These are phyloP conservation scores for Hyla sarda DNA, from an alignment of 2,113 vertebrate genomes.

Conservation along the genomic window DNA sequence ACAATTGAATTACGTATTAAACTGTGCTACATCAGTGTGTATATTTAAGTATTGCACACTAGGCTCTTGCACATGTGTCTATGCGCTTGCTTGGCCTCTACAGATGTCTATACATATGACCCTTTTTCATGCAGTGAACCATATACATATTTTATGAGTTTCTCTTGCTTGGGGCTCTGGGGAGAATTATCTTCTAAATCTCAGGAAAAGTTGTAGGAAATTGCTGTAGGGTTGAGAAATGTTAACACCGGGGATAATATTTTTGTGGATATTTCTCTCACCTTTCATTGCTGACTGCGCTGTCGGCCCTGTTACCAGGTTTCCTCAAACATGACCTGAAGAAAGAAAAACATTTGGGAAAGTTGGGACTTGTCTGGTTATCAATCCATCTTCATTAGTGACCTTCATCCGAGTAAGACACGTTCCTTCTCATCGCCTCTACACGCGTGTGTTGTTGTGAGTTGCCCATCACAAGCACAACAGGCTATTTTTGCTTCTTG, in stretches of 20 bases:
- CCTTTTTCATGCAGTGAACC: not conserved
- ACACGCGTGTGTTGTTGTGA: not conserved
- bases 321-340: constrained; percentile 57
- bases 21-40: not conserved
- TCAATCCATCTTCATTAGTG: constrained; percentile 52
- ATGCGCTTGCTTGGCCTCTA: constrained; percentile 11
- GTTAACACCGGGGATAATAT: constrained; percentile 23
- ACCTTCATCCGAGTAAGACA: constrained; percentile 19
- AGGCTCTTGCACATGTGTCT: not conserved
- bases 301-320: constrained; percentile 43
- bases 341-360: constrained; percentile 36
- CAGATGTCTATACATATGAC: constrained; percentile 34
- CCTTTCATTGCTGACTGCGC: constrained; percentile 75
- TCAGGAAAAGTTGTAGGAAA: constrained; percentile 37
- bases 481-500: constrained; percentile 37
- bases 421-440: constrained; percentile 55
- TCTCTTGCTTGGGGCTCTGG: constrained; percentile 33
- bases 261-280: constrained; percentile 64
- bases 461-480: constrained; percentile 13
- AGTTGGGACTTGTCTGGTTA: constrained; percentile 3
- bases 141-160: constrained; percentile 44
- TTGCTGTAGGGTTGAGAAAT: constrained; percentile 30
- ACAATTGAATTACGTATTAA: no score
- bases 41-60: no score
- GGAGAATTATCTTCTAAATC: constrained; percentile 50